Percentiles rank a stretch among this genome's conserved stretches.
These are phyloP conservation scores for Lepetodrilus schrolli DNA, from an alignment of 2,888 invertebrate species.

Conservation along the genomic window DNA sequence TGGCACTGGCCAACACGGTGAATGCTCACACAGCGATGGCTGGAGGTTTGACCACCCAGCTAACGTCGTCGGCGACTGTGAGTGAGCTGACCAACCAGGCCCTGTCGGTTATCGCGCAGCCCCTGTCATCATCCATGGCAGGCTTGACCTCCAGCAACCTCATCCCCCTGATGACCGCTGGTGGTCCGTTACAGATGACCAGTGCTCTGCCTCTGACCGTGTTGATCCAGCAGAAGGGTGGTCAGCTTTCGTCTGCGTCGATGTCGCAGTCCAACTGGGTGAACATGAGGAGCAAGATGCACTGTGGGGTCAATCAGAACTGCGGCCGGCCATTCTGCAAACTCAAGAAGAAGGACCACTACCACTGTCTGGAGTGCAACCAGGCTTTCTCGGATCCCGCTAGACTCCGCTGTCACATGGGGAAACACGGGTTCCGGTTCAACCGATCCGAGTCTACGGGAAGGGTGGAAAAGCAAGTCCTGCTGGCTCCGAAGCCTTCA, in stretches of 20 bases:
- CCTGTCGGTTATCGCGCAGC: background rate
- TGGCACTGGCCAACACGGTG: background rate
- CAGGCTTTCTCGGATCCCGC: conserved; percentile 86
- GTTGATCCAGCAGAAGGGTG: conserved; percentile 56
- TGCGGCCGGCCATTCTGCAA: conserved; percentile 88
- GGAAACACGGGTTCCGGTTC: conserved; percentile 79
- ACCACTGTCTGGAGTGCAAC: conserved; percentile 87
- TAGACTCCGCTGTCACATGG: conserved; percentile 82
- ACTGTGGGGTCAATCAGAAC: conserved; percentile 64
- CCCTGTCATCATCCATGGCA: background rate
- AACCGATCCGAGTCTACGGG: conserved; percentile 39
- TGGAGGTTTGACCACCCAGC: background rate
- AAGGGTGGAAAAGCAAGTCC: background rate
- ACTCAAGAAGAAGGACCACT: conserved; percentile 85
- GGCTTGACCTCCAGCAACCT: background rate
- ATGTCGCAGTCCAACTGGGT: conserved; percentile 59
- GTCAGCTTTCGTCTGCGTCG: no score
- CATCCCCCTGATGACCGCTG: conserved; percentile 32
- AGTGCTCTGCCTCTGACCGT: conserved; percentile 51
- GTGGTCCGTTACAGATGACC: conserved; percentile 23
- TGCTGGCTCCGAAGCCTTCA: conserved; percentile 8
- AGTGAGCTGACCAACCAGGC: background rate
- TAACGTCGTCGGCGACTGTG: conserved; percentile 9
- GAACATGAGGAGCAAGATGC: conserved; percentile 64
- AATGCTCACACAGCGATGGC: background rate